Evolutionary conservation across 2,888 invertebrate genomes (phyloP).

Genomic region (Luffia ferchaultella): DNA sequence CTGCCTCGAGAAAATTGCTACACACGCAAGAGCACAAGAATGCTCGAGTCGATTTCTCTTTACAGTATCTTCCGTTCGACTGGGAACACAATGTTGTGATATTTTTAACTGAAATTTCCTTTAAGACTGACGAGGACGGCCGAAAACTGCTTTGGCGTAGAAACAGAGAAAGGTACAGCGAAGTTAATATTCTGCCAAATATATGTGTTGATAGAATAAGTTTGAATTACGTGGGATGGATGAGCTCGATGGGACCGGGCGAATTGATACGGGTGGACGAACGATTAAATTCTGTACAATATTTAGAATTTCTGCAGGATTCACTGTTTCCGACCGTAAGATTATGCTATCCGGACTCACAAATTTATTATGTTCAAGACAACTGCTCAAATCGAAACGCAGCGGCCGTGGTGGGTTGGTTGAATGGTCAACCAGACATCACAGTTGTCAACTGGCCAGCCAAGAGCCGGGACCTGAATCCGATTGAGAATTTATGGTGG

Average conservation of each 20-base stretch:
- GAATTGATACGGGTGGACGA: not conserved
- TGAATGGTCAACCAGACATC: not conserved
- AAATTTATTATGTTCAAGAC: not conserved
- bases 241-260: not conserved
- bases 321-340: not conserved
- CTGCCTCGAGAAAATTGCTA: not conserved
- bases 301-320: not conserved
- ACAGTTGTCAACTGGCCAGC: not conserved
- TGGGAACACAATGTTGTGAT: not conserved
- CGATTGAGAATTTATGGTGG: not conserved
- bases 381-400: not conserved
- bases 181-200: not conserved
- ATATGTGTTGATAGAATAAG: not conserved
- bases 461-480: not conserved
- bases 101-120: not conserved
- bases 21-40: not conserved
- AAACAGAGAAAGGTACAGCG: not conserved
- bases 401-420: not conserved
- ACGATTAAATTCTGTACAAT: not conserved
- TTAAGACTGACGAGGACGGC: not conserved
- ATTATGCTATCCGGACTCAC: not conserved
- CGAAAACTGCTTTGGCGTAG: not conserved
- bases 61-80: not conserved
- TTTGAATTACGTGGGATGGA: not conserved
- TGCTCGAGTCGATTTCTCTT: not conserved